Evolutionary conservation across 2,888 invertebrate genomes (phyloP), one percentile per base, ranked within the genome.

Genomic region (Oligia strigilis): DNA sequence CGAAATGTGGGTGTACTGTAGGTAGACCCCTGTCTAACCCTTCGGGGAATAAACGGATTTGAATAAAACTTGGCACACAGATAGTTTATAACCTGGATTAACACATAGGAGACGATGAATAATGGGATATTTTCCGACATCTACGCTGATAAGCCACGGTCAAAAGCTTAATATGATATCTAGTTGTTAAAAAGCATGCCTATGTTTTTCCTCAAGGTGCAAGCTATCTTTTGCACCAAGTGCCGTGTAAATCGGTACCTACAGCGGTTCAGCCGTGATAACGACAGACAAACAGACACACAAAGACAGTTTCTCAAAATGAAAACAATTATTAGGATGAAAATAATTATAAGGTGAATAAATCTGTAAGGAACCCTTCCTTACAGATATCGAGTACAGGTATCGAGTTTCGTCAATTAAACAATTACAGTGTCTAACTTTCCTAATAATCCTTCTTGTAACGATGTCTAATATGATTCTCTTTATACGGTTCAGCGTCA

Each of bases 351-450:
- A 29, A 1, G 29, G 29, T 1, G 29, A 29, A 29, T 29, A 29
- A 29, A 29, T 29, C 29, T 29, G 29, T 29, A 29, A 29, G 29
- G 29, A 29, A 29, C 29, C 29, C 29, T 55, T 58, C 64, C 62
- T 65, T 72, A 58, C 46, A 81, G 29, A 71, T 49, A 66, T n/a
- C n/a, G n/a, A n/a, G n/a, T n/a, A n/a, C n/a, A n/a, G n/a, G n/a
- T n/a, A n/a, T n/a, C 49, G 36, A 70, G 17, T 72, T 72, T 72
- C 69, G 29, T 72, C 62, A 67, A 86, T 86, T 76, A 76, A 74
- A 82, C 83, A 82, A 82, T 84, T 78, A 82, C 23, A 86, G 72
- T 65, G 52, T 36, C 67, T 76, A 82, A 86, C 75, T 78, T 78
- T 55, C 23, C 13, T 86, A 67, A 86, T 75, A 58, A 73, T 78